A percentile compares a stretch with the other conserved stretches of the same genome.
Evolutionary conservation across 2,888 invertebrate species (phyloP).

Genomic region (Drosophila testacea): DNA sequence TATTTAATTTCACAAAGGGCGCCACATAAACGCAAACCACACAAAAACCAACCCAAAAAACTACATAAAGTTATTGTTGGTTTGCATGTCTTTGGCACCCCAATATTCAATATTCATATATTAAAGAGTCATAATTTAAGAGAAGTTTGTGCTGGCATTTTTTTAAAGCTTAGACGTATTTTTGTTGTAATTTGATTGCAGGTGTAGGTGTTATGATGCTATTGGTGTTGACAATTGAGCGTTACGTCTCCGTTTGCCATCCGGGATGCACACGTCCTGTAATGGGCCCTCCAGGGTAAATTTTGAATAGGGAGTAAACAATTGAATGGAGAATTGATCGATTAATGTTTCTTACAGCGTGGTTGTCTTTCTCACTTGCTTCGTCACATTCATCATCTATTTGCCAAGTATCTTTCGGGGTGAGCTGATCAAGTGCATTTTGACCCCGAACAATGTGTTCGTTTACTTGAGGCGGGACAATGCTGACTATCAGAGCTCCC

Average conservation of each 20-base stretch:
- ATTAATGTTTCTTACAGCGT: slow-evolving; percentile 77
- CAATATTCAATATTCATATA: too few species aligned
- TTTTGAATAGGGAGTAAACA: background rate
- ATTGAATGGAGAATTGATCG: too few species aligned
- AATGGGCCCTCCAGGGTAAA: slow-evolving; percentile 87
- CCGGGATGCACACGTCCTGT: slow-evolving; percentile 89
- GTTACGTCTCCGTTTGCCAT: slow-evolving; percentile 91
- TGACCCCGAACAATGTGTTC: slow-evolving; percentile 86
- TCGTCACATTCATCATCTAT: slow-evolving; percentile 89
- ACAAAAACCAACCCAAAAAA: too few species aligned
- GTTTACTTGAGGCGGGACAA: slow-evolving; percentile 88
- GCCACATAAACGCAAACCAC: too few species aligned
- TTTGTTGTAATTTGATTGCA: slow-evolving; percentile 44
- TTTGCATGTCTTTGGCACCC: too few species aligned
- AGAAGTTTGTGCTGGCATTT: too few species aligned
- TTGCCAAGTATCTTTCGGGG: slow-evolving; percentile 89
- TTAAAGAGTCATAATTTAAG: too few species aligned
- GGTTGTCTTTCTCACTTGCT: slow-evolving; percentile 88
- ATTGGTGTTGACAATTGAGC: slow-evolving; percentile 90
- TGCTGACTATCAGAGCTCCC: slow-evolving; percentile 85
- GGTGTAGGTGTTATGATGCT: slow-evolving; percentile 92
- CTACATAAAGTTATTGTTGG: too few species aligned
- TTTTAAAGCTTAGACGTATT: too few species aligned
- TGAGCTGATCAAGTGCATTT: slow-evolving; percentile 87
- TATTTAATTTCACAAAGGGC: too few species aligned